These are phyloP conservation scores for Rhodinocichla rosea DNA, from an alignment of 2,113 vertebrate genomes.

Conservation along the genomic window DNA sequence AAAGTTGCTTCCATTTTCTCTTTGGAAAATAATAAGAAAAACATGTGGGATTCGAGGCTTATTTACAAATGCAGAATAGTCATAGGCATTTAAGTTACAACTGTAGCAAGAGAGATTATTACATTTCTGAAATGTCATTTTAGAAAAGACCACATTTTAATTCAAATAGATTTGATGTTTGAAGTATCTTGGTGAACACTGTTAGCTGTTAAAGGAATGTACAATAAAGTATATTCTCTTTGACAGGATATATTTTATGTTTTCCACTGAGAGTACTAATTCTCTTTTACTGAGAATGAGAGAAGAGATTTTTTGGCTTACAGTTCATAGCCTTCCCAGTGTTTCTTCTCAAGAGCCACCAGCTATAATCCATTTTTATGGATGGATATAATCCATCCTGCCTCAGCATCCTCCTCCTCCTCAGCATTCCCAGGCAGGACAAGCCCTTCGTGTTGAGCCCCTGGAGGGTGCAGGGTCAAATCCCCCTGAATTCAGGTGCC, in stretches of 20 bases:
- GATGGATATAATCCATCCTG: no score
- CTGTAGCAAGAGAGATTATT: not conserved
- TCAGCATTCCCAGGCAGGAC: not conserved
- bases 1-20: not conserved
- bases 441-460: not conserved
- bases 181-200: fast-evolving
- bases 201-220: not conserved
- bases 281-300: not conserved
- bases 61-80: not conserved
- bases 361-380: not conserved
- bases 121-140: not conserved
- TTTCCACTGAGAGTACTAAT: not conserved
- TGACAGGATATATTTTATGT: not conserved
- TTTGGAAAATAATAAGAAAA: not conserved
- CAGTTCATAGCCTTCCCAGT: not conserved
- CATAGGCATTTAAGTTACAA: not conserved
- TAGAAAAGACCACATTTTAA: not conserved
- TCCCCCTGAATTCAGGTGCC: not conserved
- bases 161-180: not conserved
- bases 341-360: not conserved
- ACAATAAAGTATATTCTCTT: not conserved
- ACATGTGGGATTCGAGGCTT: not conserved
- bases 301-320: not conserved
- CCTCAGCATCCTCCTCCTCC: no score
- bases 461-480: not conserved